Evolutionary conservation across 2,888 invertebrate genomes (phyloP), one percentile per base, ranked within the genome.

Genomic region (Cordilura impudica): DNA sequence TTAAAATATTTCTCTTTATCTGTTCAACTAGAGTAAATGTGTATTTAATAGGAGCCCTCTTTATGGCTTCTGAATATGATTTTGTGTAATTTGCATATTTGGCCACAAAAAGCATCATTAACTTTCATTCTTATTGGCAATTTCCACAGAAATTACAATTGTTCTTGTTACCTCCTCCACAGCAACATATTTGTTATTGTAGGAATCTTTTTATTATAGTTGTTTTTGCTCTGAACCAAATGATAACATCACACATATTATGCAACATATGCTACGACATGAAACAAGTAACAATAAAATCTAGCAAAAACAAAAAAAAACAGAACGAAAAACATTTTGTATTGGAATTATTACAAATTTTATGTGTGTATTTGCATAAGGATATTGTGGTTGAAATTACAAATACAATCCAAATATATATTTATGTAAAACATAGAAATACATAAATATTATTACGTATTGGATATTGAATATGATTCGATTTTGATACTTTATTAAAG

Each of bases 231-330:
- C 31, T 65, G 21, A 71, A 45, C 54, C 54, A n/a, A n/a, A 53
- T 51, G 65, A 51, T 70, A 65, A 47, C 69, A 72, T 75, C 72
- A 35, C 76, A 76, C 77, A 81, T 74, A 77, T 80, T 80, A 75
- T 82, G 82, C 80, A 82, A 81, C 83, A 83, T 82, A 82, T 83
- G 83, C 80, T 80, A 71, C 56, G 78, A 82, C 82, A 82, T 76
- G 76, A 75, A 56, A 80, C 70, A 77, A 77, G 49, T 66, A 63
- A 66, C 77, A 81, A 81, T 75, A 75, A 75, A 75, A 79, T 67
- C 56, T 53, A 29, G 67, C 70, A 75, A 67, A 54, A 65, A 73
- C 60, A 61, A 43, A 23, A 7, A 45, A 14, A 39, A 5, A 39
- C 47, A 47, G 14, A 21, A 26, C 2, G 1, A 21, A 29, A 18